A percentile compares a stretch with the other conserved stretches of the same genome.
phyloP scores from a whole-genome alignment of 2,797 vertebrate genomes.

The Phrynocephalus forsythii region DNA sequence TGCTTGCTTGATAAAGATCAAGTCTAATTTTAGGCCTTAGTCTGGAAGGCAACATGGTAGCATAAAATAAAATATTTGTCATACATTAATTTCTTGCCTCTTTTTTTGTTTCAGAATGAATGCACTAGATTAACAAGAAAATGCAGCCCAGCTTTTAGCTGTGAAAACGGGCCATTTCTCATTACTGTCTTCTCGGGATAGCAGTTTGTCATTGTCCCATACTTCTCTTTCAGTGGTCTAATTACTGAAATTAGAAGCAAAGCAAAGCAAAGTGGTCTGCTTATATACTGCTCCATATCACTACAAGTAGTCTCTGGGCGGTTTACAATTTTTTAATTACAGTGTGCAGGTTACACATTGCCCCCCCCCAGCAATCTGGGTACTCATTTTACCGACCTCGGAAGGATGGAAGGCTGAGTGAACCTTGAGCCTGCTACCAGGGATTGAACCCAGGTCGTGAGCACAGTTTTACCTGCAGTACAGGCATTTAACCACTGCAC shows the following conservation, averaged over 20 bases:
- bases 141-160: not conserved
- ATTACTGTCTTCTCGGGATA: not conserved
- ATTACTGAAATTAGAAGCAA: conserved; percentile 5
- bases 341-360: too few relatives aligned
- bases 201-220: conserved; percentile 33
- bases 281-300: too few relatives aligned
- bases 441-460: too few relatives aligned
- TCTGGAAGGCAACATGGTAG: not conserved
- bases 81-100: not conserved
- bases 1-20: not conserved
- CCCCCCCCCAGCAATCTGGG: too few relatives aligned
- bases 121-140: not conserved
- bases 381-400: too few relatives aligned
- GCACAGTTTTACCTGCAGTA: too few relatives aligned
- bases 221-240: conserved; percentile 41
- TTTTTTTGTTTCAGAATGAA: not conserved
- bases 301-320: too few relatives aligned
- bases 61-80: not conserved
- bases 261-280: too few relatives aligned
- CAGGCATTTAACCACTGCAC: too few relatives aligned
- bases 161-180: not conserved
- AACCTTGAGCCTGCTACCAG: too few relatives aligned
- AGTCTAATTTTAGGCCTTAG: not conserved
- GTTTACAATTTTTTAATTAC: too few relatives aligned
- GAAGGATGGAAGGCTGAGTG: too few relatives aligned